Conservation (phyloP, 2,888 invertebrate genomes). For the Synergus gifuensis region DNA sequence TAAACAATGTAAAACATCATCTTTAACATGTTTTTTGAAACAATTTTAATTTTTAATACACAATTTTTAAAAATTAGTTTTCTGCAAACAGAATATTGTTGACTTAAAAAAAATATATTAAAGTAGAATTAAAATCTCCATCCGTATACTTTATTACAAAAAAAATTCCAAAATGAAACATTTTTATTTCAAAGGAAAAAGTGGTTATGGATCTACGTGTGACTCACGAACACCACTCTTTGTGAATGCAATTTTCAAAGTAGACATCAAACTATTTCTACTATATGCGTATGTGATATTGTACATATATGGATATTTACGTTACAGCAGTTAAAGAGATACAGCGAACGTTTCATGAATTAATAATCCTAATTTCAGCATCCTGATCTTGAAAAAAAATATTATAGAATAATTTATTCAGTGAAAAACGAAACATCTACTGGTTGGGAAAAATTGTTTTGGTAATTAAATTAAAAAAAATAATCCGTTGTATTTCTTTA, state of each 20-base stretch:
- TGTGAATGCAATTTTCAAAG: constrained; percentile 14
- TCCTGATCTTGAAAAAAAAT: not conserved
- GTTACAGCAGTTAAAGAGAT: constrained; percentile 26
- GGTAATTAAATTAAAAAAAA: not conserved
- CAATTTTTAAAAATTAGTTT: too few relatives aligned
- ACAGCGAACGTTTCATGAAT: constrained; percentile 19
- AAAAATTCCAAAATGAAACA: not conserved
- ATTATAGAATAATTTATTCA: not conserved
- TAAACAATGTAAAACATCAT: not conserved
- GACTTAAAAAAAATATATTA: not conserved
- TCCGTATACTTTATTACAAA: not conserved
- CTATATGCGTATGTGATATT: constrained; percentile 36
- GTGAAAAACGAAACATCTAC: not conserved
- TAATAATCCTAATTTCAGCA: not conserved
- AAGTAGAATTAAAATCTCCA: too few relatives aligned
- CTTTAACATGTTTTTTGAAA: not conserved
- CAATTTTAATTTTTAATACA: too few relatives aligned
- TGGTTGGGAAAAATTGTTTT: not conserved
- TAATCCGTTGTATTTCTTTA: constrained; percentile 24
- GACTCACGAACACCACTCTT: not conserved
- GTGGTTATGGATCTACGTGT: not conserved
- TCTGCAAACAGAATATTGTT: too few relatives aligned
- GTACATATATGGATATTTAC: constrained; percentile 4
- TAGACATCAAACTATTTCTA: constrained; percentile 20
- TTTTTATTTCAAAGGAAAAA: not conserved